These are phyloP conservation scores for Orientallactaga bullata DNA, from an alignment of 2,113 vertebrate genomes.

Conservation along the genomic window DNA sequence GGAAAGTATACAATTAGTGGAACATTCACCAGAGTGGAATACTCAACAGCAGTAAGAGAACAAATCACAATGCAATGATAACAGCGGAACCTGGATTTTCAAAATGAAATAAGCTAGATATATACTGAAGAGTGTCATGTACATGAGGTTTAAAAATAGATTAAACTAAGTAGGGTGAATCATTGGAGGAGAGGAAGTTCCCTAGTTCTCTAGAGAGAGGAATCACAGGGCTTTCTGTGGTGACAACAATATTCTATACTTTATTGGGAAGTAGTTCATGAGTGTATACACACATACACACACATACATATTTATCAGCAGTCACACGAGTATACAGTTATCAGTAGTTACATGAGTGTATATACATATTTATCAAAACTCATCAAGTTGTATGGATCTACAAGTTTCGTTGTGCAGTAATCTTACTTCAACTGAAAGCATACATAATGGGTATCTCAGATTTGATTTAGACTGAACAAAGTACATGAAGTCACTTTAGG, in stretches of 20 bases:
- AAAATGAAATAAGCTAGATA: background rate
- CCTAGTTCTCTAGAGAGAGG: background rate
- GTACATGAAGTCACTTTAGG: background rate
- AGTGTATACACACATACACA: background rate
- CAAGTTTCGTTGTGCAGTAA: background rate
- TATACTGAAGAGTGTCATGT: background rate
- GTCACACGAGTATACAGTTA: background rate
- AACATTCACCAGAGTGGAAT: background rate
- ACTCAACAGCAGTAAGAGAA: background rate
- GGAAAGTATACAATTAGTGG: background rate
- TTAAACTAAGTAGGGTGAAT: background rate
- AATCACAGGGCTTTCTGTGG: background rate
- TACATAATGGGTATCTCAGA: background rate
- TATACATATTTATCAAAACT: background rate
- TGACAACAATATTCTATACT: background rate
- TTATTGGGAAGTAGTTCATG: background rate
- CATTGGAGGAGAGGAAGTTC: background rate
- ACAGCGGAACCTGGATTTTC: background rate
- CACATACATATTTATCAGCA: background rate
- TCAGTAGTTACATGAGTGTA: background rate
- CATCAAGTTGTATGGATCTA: background rate
- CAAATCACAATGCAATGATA: background rate
- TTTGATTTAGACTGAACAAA: slow-evolving; percentile 29
- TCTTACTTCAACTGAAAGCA: background rate
- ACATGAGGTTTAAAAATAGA: background rate